Conservation (phyloP, 2,888 invertebrate genomes). For the Sympetrum striolatum region DNA sequence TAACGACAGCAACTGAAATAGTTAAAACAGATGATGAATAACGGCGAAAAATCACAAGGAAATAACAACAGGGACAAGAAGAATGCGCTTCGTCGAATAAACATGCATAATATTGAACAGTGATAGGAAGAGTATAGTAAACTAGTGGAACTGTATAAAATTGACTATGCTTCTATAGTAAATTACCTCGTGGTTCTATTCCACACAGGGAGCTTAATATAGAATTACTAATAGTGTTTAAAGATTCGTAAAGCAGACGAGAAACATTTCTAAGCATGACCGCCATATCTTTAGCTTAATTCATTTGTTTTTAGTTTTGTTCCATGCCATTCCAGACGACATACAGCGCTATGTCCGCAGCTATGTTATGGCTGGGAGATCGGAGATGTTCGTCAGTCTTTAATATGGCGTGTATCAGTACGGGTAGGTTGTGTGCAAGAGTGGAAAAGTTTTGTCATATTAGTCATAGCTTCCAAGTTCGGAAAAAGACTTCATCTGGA, state of each 20-base stretch:
- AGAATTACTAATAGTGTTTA: constrained; percentile 57
- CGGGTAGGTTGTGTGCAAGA: constrained; percentile 82
- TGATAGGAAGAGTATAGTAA: too few relatives aligned
- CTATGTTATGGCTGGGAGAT: constrained; percentile 44
- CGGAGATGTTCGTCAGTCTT: constrained; percentile 70
- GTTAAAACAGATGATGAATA: not conserved
- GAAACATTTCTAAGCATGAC: constrained; percentile 55
- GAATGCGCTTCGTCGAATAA: too few relatives aligned
- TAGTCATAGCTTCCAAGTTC: constrained; percentile 70
- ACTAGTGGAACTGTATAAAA: not conserved
- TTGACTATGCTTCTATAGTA: not conserved
- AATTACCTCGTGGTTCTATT: not conserved
- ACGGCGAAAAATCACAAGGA: not conserved
- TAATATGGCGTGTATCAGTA: constrained; percentile 84
- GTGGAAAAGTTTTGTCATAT: constrained; percentile 84
- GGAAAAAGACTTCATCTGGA: constrained; percentile 70
- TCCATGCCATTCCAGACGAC: constrained; percentile 17
- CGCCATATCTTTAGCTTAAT: constrained; percentile 54
- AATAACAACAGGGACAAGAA: not conserved
- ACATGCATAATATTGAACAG: too few relatives aligned
- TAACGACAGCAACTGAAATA: not conserved
- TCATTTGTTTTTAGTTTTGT: constrained; percentile 47
- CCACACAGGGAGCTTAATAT: not conserved
- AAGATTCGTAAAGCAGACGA: constrained; percentile 52
- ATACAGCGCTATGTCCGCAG: constrained; percentile 47